Evolutionary conservation across 2,797 vertebrate genomes (phyloP).

Genomic region (Gadopsis bispinosus): DNA sequence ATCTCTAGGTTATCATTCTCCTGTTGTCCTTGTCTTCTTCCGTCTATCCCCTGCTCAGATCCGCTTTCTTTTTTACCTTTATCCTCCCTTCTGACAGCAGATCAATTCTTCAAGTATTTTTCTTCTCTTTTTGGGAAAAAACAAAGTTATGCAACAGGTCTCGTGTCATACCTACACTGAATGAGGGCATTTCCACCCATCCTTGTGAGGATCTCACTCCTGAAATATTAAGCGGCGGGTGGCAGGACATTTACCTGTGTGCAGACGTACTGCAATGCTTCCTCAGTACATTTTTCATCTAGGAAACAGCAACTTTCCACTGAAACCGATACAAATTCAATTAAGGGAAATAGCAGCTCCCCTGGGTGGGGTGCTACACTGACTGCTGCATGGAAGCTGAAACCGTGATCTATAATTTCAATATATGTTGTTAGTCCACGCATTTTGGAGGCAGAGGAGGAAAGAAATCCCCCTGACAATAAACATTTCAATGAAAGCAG

Average conservation of each 20-base stretch:
- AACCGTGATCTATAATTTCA: conserved; percentile 34
- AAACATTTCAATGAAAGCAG: conserved; percentile 16
- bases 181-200: conserved; percentile 3
- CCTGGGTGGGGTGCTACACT: conserved; percentile 5
- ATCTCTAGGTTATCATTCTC: conserved; percentile 27
- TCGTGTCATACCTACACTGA: conserved; percentile 14
- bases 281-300: conserved; percentile 14
- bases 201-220: conserved; percentile 27
- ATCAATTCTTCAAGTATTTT: conserved; percentile 38
- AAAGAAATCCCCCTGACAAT: conserved; percentile 8
- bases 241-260: conserved; percentile 15
- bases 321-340: conserved; percentile 44
- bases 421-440: conserved; percentile 5
- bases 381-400: conserved; percentile 20
- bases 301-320: conserved; percentile 16
- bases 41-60: conserved; percentile 16
- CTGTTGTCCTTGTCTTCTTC: conserved; percentile 30
- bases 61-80: conserved; percentile 29
- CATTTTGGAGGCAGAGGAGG: conserved; percentile 1
- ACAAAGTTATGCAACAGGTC: conserved; percentile 54
- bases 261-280: conserved; percentile 15
- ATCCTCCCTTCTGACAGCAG: conserved; percentile 28
- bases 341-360: conserved; percentile 34
- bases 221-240: conserved; percentile 9
- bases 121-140: conserved; percentile 28